A percentile compares a stretch with the other conserved stretches of the same genome.
Conservation (phyloP, 2,888 invertebrate species). For the Troides helena region DNA sequence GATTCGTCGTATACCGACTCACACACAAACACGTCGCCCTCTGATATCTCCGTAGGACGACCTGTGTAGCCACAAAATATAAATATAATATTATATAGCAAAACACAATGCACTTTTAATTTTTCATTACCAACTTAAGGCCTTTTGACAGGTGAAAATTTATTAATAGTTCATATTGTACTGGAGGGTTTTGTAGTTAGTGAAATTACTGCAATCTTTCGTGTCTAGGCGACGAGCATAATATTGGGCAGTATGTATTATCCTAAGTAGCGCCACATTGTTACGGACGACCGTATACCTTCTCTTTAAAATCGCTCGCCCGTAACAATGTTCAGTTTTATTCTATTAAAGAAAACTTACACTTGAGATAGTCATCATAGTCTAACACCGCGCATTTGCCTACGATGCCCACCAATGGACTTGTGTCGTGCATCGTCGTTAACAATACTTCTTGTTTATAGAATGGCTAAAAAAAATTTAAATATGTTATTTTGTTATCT, state of each 20-base stretch:
- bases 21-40: slow-evolving; percentile 95
- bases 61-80: slow-evolving; percentile 68
- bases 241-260: no score
- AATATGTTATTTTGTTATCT: not conserved
- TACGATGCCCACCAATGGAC: slow-evolving; percentile 93
- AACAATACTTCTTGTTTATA: slow-evolving; percentile 96
- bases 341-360: slow-evolving; percentile 74
- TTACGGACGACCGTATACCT: no score
- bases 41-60: slow-evolving; percentile 95
- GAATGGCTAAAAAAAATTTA: slow-evolving; percentile 81
- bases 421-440: slow-evolving; percentile 94
- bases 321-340: no score
- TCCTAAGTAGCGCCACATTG: no score
- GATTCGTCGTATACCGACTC: slow-evolving; percentile 95
- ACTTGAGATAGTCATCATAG: slow-evolving; percentile 92
- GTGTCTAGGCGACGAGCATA: no score
- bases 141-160: no score
- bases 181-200: no score
- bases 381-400: slow-evolving; percentile 95
- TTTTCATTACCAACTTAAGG: no score
- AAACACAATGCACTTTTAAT: not conserved
- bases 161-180: no score
- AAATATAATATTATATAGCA: slow-evolving; percentile 4
- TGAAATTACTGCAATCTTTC: no score
- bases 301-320: no score